Evolutionary conservation across 2,797 vertebrate species (phyloP).

Genomic region (Podarcis siculus): DNA sequence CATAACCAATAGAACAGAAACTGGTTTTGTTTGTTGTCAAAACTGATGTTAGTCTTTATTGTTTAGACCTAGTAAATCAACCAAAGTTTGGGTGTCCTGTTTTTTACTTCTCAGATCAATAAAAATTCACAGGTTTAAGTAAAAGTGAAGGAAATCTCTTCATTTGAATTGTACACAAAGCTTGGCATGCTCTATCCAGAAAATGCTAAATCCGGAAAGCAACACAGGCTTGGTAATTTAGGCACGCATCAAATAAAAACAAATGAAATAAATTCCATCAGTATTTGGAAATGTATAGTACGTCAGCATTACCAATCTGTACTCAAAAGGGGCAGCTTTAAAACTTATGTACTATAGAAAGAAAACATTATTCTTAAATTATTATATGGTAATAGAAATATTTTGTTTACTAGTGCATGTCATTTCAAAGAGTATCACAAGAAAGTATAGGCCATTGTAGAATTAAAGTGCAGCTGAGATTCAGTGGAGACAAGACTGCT

Average conservation of each 20-base stretch:
- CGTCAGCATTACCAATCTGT: not conserved
- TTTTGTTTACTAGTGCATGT: not conserved
- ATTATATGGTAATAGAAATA: not conserved
- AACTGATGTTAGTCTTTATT: slow-evolving; percentile 77
- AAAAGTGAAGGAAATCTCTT: slow-evolving; percentile 57
- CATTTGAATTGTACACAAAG: slow-evolving; percentile 25
- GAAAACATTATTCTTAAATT: not conserved
- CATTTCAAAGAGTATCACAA: slow-evolving; percentile 2
- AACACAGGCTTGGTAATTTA: slow-evolving; percentile 56
- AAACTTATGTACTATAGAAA: not conserved
- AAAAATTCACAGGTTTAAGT: slow-evolving; percentile 55
- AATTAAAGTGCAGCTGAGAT: not conserved
- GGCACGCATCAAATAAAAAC: slow-evolving; percentile 15
- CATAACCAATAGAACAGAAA: slow-evolving; percentile 80
- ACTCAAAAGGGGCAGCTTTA: not conserved
- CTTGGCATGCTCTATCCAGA: slow-evolving; percentile 54
- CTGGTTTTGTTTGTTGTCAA: slow-evolving; percentile 84
- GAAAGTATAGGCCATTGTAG: not conserved
- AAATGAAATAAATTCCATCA: slow-evolving; percentile 8
- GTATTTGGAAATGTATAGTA: not conserved
- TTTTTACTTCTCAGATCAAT: slow-evolving; percentile 67
- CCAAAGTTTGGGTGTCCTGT: slow-evolving; percentile 53
- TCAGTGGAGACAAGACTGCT: not conserved
- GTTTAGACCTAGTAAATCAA: slow-evolving; percentile 74
- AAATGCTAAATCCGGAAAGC: slow-evolving; percentile 51